phyloP scores from a whole-genome alignment of 2,113 vertebrate species.

The Erythrolamprus reginae region DNA sequence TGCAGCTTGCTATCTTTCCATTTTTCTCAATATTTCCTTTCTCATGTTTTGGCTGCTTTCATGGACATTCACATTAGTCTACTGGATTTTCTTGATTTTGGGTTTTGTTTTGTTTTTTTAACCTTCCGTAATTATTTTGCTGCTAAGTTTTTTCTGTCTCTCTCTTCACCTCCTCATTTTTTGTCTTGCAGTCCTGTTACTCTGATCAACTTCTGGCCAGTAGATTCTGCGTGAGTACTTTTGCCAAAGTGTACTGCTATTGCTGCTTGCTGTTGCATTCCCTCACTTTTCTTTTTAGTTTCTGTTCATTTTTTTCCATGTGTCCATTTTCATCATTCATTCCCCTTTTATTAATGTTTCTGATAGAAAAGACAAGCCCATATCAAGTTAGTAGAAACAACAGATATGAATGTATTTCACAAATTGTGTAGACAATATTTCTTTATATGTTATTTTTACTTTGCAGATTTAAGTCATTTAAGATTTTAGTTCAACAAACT shows the following conservation, averaged over 20 bases:
- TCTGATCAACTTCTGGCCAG: slow-evolving; percentile 99
- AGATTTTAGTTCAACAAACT: slow-evolving; percentile 23
- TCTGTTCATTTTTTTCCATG: slow-evolving; percentile 55
- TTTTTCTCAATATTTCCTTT: slow-evolving; percentile 41
- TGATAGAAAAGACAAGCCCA: slow-evolving; percentile 21
- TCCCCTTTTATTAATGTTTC: slow-evolving; percentile 35
- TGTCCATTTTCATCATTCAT: slow-evolving; percentile 58
- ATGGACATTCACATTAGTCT: slow-evolving; percentile 59
- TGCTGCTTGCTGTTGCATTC: slow-evolving; percentile 64
- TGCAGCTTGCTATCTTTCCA: slow-evolving; percentile 55
- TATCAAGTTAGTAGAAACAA: slow-evolving; percentile 30
- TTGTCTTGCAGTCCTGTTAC: slow-evolving; percentile 99
- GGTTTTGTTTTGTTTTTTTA: slow-evolving; percentile 31
- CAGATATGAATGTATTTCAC: slow-evolving; percentile 19
- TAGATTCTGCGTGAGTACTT: slow-evolving; percentile 99
- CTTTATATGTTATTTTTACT: neutral
- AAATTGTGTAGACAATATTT: slow-evolving; percentile 33
- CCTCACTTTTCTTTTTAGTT: slow-evolving; percentile 54
- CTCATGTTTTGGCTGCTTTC: slow-evolving; percentile 60
- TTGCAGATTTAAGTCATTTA: slow-evolving; percentile 26
- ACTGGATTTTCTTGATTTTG: slow-evolving; percentile 63
- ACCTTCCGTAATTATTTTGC: slow-evolving; percentile 69
- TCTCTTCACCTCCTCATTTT: slow-evolving; percentile 87
- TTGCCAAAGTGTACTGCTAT: slow-evolving; percentile 73
- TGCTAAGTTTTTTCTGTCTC: slow-evolving; percentile 74